A percentile compares a stretch with the other conserved stretches of the same genome.
phyloP scores from a whole-genome alignment of 2,113 vertebrate species.

The Prionailurus viverrinus region DNA sequence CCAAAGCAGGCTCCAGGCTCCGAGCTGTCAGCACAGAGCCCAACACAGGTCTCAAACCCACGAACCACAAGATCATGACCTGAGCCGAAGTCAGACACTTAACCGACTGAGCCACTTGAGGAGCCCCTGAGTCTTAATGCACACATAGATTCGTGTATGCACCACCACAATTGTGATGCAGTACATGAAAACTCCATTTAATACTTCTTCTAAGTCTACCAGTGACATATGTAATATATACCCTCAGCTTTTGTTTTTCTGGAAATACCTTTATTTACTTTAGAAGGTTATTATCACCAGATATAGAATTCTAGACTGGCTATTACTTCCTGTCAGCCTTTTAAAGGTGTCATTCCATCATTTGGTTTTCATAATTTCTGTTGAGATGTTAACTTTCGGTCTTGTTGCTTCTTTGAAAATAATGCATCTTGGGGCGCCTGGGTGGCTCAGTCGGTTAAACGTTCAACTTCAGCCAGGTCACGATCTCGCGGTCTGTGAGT shows the following conservation, averaged over 20 bases:
- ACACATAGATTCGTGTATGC: background rate
- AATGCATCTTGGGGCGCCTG: background rate
- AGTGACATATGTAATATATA: background rate
- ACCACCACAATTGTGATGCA: background rate
- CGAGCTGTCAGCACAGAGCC: no score
- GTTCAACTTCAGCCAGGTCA: no score
- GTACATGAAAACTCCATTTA: background rate
- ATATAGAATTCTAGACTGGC: background rate
- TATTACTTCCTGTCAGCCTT: background rate
- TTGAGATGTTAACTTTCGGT: background rate
- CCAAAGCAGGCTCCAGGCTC: no score
- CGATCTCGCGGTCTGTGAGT: no score
- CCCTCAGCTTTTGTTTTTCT: background rate
- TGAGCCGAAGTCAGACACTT: no score
- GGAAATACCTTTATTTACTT: conserved; percentile 10
- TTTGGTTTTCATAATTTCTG: background rate
- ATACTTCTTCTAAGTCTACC: background rate
- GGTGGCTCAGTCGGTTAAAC: no score
- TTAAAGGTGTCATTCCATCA: background rate
- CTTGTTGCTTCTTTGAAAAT: background rate
- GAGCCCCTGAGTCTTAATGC: background rate
- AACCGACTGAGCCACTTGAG: no score
- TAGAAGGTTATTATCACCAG: background rate
- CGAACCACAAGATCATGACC: no score
- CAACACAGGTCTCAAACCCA: no score